phyloP scores from a whole-genome alignment of 2,113 vertebrate genomes.

The Bubalus kerabau region DNA sequence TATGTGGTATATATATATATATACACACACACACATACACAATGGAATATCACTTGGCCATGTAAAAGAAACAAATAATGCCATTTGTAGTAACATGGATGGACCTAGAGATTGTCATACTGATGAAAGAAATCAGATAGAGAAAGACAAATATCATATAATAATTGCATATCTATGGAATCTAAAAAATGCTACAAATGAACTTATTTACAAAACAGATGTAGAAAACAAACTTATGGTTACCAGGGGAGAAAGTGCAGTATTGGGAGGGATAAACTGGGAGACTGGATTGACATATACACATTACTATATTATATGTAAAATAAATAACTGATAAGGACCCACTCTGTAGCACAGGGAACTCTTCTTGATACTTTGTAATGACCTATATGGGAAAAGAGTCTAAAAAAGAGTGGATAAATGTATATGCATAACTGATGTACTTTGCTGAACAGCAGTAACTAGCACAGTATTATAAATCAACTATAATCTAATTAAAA shows the following conservation, averaged over 20 bases:
- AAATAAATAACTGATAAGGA: background rate
- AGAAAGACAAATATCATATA: background rate
- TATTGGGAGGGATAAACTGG: background rate
- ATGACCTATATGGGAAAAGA: background rate
- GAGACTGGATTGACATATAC: background rate
- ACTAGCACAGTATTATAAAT: background rate
- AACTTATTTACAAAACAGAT: background rate
- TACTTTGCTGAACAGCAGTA: background rate
- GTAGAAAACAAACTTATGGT: background rate
- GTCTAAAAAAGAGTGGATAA: background rate
- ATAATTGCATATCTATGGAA: background rate
- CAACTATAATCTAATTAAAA: background rate
- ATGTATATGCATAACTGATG: background rate
- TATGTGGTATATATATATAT: background rate
- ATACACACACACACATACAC: background rate
- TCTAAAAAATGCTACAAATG: background rate
- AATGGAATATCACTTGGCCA: background rate
- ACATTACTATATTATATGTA: background rate
- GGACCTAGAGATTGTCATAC: background rate
- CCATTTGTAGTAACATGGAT: background rate
- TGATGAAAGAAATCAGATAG: background rate
- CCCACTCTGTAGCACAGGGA: background rate
- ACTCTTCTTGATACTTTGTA: background rate
- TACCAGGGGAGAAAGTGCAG: background rate
- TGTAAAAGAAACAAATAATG: background rate